phyloP scores from a whole-genome alignment of 2,113 vertebrate species.

The Litocranius walleri region DNA sequence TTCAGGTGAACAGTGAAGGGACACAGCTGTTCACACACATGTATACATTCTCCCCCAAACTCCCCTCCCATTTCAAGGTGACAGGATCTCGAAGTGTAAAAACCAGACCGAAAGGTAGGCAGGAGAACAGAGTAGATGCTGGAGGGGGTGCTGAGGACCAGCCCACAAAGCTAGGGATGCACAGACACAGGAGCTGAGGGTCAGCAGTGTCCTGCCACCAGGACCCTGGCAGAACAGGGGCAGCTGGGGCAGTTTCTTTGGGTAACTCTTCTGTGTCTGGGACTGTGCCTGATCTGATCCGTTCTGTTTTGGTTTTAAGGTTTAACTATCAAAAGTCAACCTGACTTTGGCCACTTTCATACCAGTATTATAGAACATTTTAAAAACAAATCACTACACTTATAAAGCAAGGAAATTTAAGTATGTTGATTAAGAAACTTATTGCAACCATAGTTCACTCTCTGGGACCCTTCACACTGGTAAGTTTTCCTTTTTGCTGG shows the following conservation, averaged over 20 bases:
- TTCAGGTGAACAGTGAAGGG: neutral
- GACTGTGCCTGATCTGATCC: neutral
- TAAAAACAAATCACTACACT: neutral
- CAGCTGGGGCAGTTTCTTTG: neutral
- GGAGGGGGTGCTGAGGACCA: rapidly evolving
- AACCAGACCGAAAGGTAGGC: neutral
- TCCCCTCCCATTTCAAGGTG: neutral
- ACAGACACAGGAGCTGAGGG: neutral
- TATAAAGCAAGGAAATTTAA: neutral
- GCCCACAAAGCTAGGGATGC: neutral
- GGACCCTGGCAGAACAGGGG: neutral
- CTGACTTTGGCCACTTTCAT: neutral
- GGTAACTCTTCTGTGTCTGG: neutral
- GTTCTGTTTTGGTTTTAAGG: neutral
- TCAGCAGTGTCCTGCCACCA: neutral
- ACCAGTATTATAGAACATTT: neutral
- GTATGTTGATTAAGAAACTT: neutral
- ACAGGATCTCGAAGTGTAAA: neutral
- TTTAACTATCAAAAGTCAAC: neutral
- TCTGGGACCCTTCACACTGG: neutral
- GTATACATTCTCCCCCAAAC: neutral
- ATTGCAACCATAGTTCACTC: neutral
- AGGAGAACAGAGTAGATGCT: neutral
- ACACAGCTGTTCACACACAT: neutral
- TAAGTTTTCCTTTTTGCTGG: neutral